Evolutionary conservation across 1,140 invertebrate genomes (phyloP).

Genomic region (Zaprionus vittiger): DNA sequence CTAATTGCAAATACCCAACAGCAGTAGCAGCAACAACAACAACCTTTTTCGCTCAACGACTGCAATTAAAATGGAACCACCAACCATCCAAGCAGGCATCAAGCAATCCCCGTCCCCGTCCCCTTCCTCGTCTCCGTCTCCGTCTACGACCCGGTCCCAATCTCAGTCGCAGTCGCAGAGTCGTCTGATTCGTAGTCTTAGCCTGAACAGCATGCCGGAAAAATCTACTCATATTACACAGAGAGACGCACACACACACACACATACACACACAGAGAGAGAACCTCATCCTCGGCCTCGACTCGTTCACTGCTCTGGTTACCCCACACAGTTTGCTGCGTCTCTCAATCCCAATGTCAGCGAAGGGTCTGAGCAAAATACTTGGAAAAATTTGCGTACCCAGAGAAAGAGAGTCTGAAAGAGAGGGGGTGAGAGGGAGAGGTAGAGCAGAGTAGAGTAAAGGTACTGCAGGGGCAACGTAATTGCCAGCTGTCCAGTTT

Average conservation of each 20-base stretch:
- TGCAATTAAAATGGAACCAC: slow-evolving; percentile 81
- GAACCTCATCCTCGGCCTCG: slow-evolving; percentile 34
- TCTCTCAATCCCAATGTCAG: neutral
- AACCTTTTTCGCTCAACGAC: slow-evolving; percentile 62
- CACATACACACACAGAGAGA: slow-evolving; percentile 39
- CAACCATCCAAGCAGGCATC: slow-evolving; percentile 46
- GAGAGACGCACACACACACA: slow-evolving; percentile 31
- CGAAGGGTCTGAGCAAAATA: slow-evolving; percentile 58
- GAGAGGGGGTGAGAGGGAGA: neutral
- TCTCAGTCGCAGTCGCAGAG: slow-evolving; percentile 34
- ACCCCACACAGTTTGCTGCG: slow-evolving; percentile 31
- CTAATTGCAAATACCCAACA: slow-evolving; percentile 68
- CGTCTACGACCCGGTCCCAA: slow-evolving; percentile 22
- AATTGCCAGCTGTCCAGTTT: slow-evolving; percentile 69
- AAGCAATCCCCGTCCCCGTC: slow-evolving; percentile 16
- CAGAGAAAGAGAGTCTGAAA: neutral
- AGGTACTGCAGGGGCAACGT: slow-evolving; percentile 12
- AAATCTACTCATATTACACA: slow-evolving; percentile 78
- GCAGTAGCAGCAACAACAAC: slow-evolving; percentile 22
- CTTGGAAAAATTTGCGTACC: slow-evolving; percentile 74
- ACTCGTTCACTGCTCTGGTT: slow-evolving; percentile 29
- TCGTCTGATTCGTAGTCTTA: slow-evolving; percentile 37
- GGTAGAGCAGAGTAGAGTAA: neutral
- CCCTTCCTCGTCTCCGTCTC: neutral
- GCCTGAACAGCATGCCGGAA: slow-evolving; percentile 75